These are phyloP conservation scores for Tachina fera DNA, from an alignment of 2,888 invertebrate species.

Conservation along the genomic window DNA sequence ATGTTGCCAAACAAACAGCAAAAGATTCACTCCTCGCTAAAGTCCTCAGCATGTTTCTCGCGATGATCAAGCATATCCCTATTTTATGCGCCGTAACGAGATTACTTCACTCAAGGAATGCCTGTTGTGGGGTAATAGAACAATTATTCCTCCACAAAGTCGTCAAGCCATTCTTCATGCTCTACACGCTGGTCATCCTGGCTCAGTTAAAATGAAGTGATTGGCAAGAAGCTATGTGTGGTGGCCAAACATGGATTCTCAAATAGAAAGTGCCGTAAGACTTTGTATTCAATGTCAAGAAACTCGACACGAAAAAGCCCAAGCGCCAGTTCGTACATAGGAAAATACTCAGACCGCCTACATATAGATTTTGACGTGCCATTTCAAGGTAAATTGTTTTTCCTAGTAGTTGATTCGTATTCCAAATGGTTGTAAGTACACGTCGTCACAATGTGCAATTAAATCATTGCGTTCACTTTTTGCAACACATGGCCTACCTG, in stretches of 20 bases:
- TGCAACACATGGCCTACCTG: constrained; percentile 46
- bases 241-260: no score
- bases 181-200: neutral
- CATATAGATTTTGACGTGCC: neutral
- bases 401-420: neutral
- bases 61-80: constrained; percentile 36
- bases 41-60: constrained; percentile 54
- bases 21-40: constrained; percentile 50
- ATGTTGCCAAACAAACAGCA: constrained; percentile 41
- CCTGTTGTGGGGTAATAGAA: constrained; percentile 65
- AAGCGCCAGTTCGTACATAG: neutral
- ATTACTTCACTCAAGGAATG: constrained; percentile 55
- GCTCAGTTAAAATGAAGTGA: constrained; percentile 1
- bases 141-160: constrained; percentile 10
- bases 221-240: constrained; percentile 21
- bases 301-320: no score
- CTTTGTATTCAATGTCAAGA: no score
- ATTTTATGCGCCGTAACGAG: constrained; percentile 14
- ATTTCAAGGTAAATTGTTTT: no score
- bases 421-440: neutral
- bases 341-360: neutral
- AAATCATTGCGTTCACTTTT: neutral
- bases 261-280: no score
- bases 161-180: neutral
- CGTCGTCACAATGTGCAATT: neutral